Evolutionary conservation across 1,140 invertebrate genomes (phyloP).

Genomic region (Stegodyphus mimosarum): DNA sequence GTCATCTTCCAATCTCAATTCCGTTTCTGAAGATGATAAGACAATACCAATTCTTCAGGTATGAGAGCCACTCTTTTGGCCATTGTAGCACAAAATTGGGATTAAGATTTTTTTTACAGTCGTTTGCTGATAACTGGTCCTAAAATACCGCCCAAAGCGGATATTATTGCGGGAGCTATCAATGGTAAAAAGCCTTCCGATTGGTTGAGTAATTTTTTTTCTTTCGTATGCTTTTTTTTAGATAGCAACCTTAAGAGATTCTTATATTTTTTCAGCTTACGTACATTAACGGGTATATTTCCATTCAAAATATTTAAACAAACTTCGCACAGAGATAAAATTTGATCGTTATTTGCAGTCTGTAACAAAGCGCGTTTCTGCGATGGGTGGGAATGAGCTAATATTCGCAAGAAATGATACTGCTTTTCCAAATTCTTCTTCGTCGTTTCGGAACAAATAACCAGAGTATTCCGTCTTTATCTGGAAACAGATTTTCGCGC

Average conservation of each 20-base stretch:
- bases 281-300: constrained; percentile 2
- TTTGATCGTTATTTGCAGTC: constrained; percentile 3
- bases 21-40: background rate
- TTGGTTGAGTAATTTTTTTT: constrained; percentile 17
- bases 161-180: constrained; percentile 5
- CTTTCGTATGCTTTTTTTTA: background rate
- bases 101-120: constrained; percentile 14
- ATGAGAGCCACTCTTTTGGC: background rate
- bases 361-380: constrained; percentile 9
- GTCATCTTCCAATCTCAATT: background rate
- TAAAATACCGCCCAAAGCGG: background rate
- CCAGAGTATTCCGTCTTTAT: constrained; percentile 21
- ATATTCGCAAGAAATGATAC: background rate
- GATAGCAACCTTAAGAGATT: background rate
- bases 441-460: constrained; percentile 18
- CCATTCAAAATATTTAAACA: constrained; percentile 41
- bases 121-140: constrained; percentile 22
- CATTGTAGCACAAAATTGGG: background rate
- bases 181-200: background rate
- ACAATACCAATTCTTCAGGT: background rate
- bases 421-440: constrained; percentile 9
- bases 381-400: background rate
- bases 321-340: constrained; percentile 11
- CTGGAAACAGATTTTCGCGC: constrained; percentile 18
- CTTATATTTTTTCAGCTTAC: constrained; percentile 48